These are phyloP conservation scores for Martes martes DNA, from an alignment of 2,113 vertebrate genomes.

Conservation along the genomic window DNA sequence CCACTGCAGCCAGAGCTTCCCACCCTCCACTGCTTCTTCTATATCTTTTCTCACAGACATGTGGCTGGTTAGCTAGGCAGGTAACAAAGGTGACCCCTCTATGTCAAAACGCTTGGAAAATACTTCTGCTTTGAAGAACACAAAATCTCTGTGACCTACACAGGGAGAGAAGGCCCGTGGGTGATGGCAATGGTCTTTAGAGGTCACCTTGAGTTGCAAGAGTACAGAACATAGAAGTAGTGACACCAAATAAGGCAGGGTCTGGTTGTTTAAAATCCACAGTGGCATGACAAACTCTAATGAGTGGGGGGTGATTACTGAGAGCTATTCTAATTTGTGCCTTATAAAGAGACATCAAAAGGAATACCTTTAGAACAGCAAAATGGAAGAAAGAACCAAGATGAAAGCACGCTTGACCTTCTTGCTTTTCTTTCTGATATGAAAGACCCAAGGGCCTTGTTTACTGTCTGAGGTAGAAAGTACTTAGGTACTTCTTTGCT, in stretches of 20 bases:
- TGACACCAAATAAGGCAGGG: not conserved
- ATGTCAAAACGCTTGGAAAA: not conserved
- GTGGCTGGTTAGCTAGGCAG: not conserved
- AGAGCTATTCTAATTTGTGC: not conserved
- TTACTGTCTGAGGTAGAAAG: not conserved
- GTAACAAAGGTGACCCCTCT: not conserved
- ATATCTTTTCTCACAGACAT: not conserved
- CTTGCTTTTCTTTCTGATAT: not conserved
- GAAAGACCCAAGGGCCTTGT: not conserved
- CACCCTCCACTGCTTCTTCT: not conserved
- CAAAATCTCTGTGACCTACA: not conserved
- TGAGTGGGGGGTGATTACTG: not conserved
- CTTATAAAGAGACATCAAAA: not conserved
- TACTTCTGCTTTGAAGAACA: not conserved
- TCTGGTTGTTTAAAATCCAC: not conserved
- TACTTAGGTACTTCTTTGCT: not conserved
- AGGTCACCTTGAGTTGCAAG: not conserved
- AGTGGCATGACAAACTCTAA: not conserved
- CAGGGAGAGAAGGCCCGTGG: not conserved
- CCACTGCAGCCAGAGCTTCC: too few relatives aligned
- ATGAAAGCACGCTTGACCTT: not conserved
- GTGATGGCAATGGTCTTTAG: not conserved
- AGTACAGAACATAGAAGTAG: not conserved
- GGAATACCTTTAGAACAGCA: not conserved
- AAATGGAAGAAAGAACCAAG: not conserved